Evolutionary conservation across 2,797 vertebrate genomes (phyloP), one percentile per base, ranked within the genome.

Genomic region (Melopsittacus undulatus): DNA sequence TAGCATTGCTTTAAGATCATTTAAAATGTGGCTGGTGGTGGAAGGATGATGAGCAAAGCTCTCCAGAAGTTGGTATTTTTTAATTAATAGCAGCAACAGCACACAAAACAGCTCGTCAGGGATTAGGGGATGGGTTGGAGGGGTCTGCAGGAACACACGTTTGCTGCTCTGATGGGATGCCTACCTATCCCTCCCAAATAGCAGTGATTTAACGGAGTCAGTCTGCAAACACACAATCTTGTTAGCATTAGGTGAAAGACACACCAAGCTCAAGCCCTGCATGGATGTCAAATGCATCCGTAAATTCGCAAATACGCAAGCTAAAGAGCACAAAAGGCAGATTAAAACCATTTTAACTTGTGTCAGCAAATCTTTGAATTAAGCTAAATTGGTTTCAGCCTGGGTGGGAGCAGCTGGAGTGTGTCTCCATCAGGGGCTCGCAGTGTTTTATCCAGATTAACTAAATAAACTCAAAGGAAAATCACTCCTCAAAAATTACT

Each of bases 321-420:
- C 34, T 59, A 27, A 85, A 51, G 54, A 40, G 59, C 62, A 92
- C 87, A 93, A 94, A 92, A 91, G 54, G 82, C 79, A 81, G 89
- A 96, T 93, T 94, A 87, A 94, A 96, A 67, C 54, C 56, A 52
- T 81, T 92, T 94, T 11, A 77, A 67, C 62, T 89, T 26, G 4
- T 63, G 83, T 93, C 96, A 96, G 91, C 87, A 90, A 73, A 82
- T 88, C 79, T 94, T 22, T 63, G 68, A 94, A 84, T 92, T 57
- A 83, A 82, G 74, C 83, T 84, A 52, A 94, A 95, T 57, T 34
- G 77, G 63, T 89, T 92, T 94, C 93, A 95, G 89, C 51, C 73
- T 69, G 73, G 69, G 76, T 90, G 85, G 89, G 87, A 92, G 77
- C 0, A 17, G 20, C 46, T 69, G 54, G 87, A 92, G 76, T 9